Conservation (phyloP, 2,888 invertebrate genomes). For the Mesorhabditis spiculigera region DNA sequence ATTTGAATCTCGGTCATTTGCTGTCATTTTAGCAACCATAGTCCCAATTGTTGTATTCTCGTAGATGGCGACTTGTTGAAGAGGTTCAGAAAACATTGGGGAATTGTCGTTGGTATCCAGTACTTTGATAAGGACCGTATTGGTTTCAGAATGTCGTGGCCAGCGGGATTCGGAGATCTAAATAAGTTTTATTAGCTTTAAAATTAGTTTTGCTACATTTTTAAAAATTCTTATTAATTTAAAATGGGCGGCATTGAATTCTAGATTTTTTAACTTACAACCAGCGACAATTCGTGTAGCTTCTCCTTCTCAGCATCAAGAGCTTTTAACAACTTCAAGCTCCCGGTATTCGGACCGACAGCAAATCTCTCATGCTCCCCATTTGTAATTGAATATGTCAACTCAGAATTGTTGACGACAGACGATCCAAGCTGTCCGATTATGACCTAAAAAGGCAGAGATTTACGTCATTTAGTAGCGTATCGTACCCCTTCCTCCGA, state of each 20-base stretch:
- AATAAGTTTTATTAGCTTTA: neutral
- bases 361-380: neutral
- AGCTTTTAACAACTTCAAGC: neutral
- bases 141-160: neutral
- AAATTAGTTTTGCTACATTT: no score
- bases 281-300: neutral
- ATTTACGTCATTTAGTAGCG: no score
- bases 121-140: neutral
- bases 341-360: neutral
- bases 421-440: no score
- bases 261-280: neutral
- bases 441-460: no score
- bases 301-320: neutral
- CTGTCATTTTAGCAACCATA: neutral
- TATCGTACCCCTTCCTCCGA: no score
- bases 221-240: no score
- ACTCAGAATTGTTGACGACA: neutral
- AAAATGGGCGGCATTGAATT: no score
- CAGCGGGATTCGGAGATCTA: neutral
- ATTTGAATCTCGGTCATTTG: neutral
- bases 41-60: neutral
- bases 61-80: neutral
- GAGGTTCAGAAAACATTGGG: neutral
- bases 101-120: neutral
- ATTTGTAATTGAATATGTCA: constrained; percentile 1